Conservation (phyloP, 1,140 invertebrate species). For the Sycobia sp. region DNA sequence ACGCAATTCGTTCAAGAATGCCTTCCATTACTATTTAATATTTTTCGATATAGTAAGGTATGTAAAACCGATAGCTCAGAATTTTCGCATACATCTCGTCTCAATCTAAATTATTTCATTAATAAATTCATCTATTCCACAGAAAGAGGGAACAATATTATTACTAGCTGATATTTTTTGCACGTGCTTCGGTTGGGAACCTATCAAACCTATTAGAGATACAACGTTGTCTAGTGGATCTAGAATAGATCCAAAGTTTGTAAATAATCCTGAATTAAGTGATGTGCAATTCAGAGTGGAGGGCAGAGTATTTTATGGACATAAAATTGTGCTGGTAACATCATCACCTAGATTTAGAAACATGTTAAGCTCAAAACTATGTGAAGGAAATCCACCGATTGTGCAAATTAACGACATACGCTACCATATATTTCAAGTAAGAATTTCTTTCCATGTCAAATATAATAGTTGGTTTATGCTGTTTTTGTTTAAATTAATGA, state of each 20-base stretch:
- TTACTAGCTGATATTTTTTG: conserved; percentile 88
- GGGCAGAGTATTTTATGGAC: conserved; percentile 89
- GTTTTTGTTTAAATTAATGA: conserved; percentile 15
- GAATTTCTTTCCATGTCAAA: neutral
- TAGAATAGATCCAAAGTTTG: conserved; percentile 87
- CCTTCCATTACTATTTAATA: conserved; percentile 85
- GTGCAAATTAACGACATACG: conserved; percentile 92
- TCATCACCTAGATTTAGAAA: conserved; percentile 84
- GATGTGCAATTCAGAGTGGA: conserved; percentile 92
- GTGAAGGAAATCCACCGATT: conserved; percentile 78
- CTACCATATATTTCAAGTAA: conserved; percentile 88
- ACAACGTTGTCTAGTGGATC: conserved; percentile 70
- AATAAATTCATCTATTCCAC: neutral
- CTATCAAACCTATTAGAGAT: conserved; percentile 78
- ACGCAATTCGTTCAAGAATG: conserved; percentile 89
- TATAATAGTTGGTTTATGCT: too few species aligned
- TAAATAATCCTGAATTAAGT: conserved; percentile 89
- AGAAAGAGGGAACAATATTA: conserved; percentile 88
- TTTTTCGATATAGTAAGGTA: conserved; percentile 88
- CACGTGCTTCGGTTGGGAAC: conserved; percentile 85
- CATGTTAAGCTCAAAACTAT: conserved; percentile 82
- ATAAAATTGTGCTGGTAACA: conserved; percentile 91
- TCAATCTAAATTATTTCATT: too few species aligned
- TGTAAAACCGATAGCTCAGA: neutral
- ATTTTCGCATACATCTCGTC: too few species aligned